Evolutionary conservation across 1,140 invertebrate species (phyloP).

Genomic region (Bombus terrestris): DNA sequence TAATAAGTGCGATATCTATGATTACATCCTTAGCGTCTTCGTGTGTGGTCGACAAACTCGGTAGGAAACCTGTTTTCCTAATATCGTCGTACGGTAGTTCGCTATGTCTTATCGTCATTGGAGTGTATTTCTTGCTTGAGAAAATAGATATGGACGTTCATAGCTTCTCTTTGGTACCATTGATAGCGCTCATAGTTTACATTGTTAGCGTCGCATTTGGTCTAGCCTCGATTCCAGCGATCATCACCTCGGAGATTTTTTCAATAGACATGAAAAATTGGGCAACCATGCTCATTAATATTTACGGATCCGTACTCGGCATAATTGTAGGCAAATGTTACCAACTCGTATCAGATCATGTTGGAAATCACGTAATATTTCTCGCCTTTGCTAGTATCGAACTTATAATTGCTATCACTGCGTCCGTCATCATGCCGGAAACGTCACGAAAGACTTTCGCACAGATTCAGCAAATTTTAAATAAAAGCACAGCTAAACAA

Average conservation of each 20-base stretch:
- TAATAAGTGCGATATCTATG: neutral
- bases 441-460: slow-evolving; percentile 89
- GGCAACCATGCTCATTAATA: slow-evolving; percentile 86
- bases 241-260: slow-evolving; percentile 88
- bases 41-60: slow-evolving; percentile 17
- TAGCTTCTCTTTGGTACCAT: slow-evolving; percentile 83
- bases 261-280: slow-evolving; percentile 86
- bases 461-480: slow-evolving; percentile 35
- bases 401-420: slow-evolving; percentile 80
- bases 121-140: slow-evolving; percentile 72
- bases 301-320: slow-evolving; percentile 86
- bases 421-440: slow-evolving; percentile 87
- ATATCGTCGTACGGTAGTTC: slow-evolving; percentile 76
- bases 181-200: slow-evolving; percentile 85
- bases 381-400: slow-evolving; percentile 86
- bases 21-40: neutral
- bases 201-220: slow-evolving; percentile 86
- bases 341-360: slow-evolving; percentile 83
- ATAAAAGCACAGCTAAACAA: too few relatives aligned
- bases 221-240: slow-evolving; percentile 86
- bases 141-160: neutral
- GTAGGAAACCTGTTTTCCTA: slow-evolving; percentile 33
- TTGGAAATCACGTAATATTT: slow-evolving; percentile 86
- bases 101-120: slow-evolving; percentile 39
- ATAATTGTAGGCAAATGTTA: slow-evolving; percentile 89